Evolutionary conservation across 2,113 vertebrate species (phyloP).

Genomic region (Semicossyphus pulcher): DNA sequence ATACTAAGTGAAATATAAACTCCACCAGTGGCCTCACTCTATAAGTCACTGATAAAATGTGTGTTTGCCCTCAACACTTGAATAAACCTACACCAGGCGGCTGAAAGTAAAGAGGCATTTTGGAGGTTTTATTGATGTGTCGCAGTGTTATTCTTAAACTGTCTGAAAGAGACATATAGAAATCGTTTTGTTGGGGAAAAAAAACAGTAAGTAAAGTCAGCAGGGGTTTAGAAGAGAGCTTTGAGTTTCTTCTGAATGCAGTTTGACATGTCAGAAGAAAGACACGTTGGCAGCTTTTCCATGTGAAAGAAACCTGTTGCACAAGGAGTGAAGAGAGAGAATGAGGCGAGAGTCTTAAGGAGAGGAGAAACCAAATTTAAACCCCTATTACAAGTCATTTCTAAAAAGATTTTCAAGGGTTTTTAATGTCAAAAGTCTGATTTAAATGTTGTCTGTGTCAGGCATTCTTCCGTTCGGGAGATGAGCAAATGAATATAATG

Average conservation of each 20-base stretch:
- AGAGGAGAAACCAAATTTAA: too few species aligned
- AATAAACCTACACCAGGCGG: background rate
- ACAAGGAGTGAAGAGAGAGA: background rate
- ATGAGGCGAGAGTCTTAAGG: background rate
- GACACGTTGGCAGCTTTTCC: slow-evolving; percentile 28
- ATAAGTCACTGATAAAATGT: background rate
- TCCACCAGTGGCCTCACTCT: background rate
- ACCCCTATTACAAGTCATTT: too few species aligned
- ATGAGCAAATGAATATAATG: too few species aligned
- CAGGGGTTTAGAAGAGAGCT: slow-evolving; percentile 7
- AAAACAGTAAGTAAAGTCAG: slow-evolving; percentile 17
- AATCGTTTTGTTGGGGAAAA: background rate
- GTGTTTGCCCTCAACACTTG: background rate
- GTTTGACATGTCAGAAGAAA: slow-evolving; percentile 20
- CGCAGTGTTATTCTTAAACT: background rate
- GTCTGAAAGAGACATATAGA: slow-evolving; percentile 1
- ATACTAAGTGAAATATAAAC: too few species aligned
- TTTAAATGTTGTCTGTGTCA: background rate
- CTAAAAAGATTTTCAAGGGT: background rate
- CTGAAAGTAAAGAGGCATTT: slow-evolving; percentile 9
- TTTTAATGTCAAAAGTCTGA: background rate
- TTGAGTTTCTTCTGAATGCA: slow-evolving; percentile 14
- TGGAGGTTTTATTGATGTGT: slow-evolving; percentile 5
- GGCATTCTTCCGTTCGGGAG: slow-evolving; percentile 11
- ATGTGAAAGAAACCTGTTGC: slow-evolving; percentile 15